Evolutionary conservation across 2,888 invertebrate genomes (phyloP).

Genomic region (Hyles lineata): DNA sequence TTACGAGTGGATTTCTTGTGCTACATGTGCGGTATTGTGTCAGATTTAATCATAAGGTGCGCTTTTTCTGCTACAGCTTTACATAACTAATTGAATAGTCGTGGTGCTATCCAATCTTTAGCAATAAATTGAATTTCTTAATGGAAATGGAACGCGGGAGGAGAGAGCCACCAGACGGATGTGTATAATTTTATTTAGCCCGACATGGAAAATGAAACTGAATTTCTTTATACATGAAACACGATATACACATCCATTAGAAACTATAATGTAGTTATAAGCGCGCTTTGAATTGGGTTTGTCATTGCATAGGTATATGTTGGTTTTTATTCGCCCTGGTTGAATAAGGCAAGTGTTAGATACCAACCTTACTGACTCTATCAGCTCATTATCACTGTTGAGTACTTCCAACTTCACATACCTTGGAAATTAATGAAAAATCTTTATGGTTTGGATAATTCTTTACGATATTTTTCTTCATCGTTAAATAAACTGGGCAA

Average conservation of each 20-base stretch:
- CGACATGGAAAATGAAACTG: neutral
- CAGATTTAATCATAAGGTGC: neutral
- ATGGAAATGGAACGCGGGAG: neutral
- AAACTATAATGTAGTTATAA: neutral
- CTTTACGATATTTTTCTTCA: no score
- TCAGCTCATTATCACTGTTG: no score
- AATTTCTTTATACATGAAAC: slow-evolving; percentile 1
- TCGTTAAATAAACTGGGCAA: no score
- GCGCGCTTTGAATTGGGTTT: neutral
- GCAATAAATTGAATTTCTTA: neutral
- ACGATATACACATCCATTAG: neutral
- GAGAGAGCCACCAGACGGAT: neutral
- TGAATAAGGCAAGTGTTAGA: no score
- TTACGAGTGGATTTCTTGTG: neutral
- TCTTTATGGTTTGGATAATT: no score
- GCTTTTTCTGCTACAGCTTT: neutral
- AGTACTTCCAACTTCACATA: no score
- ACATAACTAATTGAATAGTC: neutral
- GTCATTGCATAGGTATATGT: no score
- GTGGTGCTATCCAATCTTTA: neutral
- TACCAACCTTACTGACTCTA: no score
- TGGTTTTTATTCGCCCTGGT: no score
- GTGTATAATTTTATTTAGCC: neutral
- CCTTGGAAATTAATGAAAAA: no score
- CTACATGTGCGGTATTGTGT: neutral